A percentile compares a stretch with the other conserved stretches of the same genome.
phyloP scores from a whole-genome alignment of 2,113 vertebrate species.

The Hyperopisus bebe region DNA sequence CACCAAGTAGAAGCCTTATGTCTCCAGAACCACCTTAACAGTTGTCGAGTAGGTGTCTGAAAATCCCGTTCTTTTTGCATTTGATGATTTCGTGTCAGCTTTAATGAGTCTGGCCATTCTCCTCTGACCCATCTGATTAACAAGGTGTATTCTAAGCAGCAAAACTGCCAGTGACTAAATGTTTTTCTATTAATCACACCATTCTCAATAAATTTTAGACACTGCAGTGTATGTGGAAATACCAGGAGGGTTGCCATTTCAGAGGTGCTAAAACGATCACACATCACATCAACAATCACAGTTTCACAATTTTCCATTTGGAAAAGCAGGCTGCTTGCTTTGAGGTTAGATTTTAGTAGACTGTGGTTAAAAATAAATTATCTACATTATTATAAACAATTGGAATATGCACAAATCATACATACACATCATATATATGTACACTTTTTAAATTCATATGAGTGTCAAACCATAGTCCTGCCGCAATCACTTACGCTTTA shows the following conservation, averaged over 20 bases:
- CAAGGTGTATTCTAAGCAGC: neutral
- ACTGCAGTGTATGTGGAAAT: neutral
- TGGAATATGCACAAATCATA: neutral
- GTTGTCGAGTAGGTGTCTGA: neutral
- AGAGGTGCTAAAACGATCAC: neutral
- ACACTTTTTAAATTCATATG: neutral
- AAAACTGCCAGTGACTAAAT: neutral
- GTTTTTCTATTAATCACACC: neutral
- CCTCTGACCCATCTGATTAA: neutral
- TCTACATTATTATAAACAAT: neutral
- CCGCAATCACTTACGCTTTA: neutral
- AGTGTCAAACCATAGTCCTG: neutral
- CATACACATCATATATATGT: neutral
- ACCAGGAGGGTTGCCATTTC: neutral
- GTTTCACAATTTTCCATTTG: neutral
- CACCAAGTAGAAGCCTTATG: neutral
- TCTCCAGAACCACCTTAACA: neutral
- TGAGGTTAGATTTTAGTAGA: neutral
- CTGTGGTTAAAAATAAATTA: neutral
- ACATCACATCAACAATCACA: neutral
- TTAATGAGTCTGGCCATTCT: neutral
- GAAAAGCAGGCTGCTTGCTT: neutral
- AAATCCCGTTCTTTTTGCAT: neutral
- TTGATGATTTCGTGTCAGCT: neutral
- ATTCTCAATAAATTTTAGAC: neutral